These are phyloP conservation scores for Porites lutea DNA, from an alignment of 64 coral and sea anemone genomes.

Conservation along the genomic window DNA sequence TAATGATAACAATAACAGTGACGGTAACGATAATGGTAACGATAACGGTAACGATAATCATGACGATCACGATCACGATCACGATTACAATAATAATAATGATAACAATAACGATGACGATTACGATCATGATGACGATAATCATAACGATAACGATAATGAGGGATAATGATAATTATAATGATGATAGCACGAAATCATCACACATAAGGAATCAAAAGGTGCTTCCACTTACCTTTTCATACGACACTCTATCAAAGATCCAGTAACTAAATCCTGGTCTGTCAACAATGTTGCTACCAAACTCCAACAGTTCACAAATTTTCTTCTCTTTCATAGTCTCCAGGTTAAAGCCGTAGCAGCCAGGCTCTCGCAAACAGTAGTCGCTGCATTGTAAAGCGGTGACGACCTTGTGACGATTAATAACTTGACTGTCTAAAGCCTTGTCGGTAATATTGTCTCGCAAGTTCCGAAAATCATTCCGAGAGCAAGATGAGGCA, in stretches of 20 bases:
- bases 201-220: no score
- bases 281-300: background rate
- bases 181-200: no score
- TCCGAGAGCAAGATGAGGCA: background rate
- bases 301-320: background rate
- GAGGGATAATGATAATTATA: no score
- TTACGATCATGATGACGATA: no score
- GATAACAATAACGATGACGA: no score
- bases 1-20: no score
- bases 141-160: no score
- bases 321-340: background rate
- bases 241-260: background rate
- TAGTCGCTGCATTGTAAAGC: slow-evolving; percentile 40
- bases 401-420: slow-evolving; percentile 7
- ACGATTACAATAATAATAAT: no score
- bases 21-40: no score
- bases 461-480: background rate
- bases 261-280: slow-evolving; percentile 15
- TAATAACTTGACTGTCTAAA: slow-evolving; percentile 17
- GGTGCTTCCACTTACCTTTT: background rate
- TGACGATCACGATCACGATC: no score
- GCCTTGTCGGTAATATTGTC: background rate
- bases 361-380: slow-evolving; percentile 42
- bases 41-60: no score
- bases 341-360: slow-evolving; percentile 39